Conservation (phyloP, 2,113 vertebrate species). For the Lophotis ruficrista region DNA sequence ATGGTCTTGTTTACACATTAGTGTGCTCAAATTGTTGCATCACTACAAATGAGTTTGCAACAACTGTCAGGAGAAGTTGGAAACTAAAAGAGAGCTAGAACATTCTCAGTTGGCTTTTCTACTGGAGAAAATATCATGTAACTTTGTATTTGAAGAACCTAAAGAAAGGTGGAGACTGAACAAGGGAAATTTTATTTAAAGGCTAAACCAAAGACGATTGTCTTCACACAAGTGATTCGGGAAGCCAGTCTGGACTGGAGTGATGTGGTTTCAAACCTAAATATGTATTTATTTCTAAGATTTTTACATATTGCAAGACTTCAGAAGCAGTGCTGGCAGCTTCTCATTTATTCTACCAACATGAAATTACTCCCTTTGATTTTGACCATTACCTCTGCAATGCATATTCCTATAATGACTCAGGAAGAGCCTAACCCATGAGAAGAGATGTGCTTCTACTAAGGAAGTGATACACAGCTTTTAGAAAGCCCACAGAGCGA, state of each 20-base stretch:
- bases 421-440: neutral
- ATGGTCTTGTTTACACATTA: neutral
- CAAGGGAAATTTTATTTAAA: neutral
- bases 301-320: neutral
- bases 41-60: neutral
- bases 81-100: neutral
- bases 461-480: neutral
- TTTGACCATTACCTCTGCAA: neutral
- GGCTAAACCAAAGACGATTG: neutral
- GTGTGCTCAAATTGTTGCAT: neutral
- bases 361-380: neutral
- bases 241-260: neutral
- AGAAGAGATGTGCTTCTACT: neutral
- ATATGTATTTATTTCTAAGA: neutral
- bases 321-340: neutral
- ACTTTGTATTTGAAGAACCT: neutral
- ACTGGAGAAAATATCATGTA: neutral
- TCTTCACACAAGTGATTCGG: neutral
- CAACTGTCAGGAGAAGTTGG: neutral
- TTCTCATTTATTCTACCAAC: neutral
- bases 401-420: neutral
- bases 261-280: neutral
- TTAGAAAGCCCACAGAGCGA: neutral
- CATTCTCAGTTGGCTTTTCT: neutral
- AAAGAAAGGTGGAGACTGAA: neutral